These are phyloP conservation scores for Pyrgilauda ruficollis DNA, from an alignment of 2,113 vertebrate species.

Conservation along the genomic window DNA sequence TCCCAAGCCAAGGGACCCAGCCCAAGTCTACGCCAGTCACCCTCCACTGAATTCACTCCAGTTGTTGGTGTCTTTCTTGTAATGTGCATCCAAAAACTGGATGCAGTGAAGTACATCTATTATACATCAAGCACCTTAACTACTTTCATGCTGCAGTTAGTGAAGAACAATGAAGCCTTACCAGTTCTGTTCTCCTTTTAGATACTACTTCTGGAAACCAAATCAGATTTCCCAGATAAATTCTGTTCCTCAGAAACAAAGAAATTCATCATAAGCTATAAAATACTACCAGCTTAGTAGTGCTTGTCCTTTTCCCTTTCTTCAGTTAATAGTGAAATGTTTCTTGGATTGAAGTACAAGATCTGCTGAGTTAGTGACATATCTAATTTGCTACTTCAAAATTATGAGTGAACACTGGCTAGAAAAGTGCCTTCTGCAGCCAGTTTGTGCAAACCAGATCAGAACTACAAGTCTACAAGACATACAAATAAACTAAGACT, in stretches of 20 bases:
- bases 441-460: background rate
- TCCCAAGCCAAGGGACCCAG: background rate
- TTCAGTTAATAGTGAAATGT: background rate
- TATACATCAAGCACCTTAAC: background rate
- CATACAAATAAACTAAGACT: background rate
- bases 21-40: rapidly evolving
- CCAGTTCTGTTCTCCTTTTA: background rate
- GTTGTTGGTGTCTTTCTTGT: background rate
- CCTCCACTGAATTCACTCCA: background rate
- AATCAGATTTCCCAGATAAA: background rate
- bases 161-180: background rate
- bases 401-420: background rate
- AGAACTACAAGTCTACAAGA: background rate
- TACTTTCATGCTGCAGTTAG: background rate
- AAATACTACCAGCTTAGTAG: background rate
- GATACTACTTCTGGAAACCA: background rate
- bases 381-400: background rate
- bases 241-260: background rate
- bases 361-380: background rate
- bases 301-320: background rate
- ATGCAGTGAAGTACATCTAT: background rate
- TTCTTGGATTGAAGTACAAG: background rate
- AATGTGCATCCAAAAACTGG: background rate
- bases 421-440: background rate
- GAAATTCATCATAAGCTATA: background rate